Base-by-base conservation (phyloP, 2,888 invertebrate genomes). In the Lithophane socia region DNA sequence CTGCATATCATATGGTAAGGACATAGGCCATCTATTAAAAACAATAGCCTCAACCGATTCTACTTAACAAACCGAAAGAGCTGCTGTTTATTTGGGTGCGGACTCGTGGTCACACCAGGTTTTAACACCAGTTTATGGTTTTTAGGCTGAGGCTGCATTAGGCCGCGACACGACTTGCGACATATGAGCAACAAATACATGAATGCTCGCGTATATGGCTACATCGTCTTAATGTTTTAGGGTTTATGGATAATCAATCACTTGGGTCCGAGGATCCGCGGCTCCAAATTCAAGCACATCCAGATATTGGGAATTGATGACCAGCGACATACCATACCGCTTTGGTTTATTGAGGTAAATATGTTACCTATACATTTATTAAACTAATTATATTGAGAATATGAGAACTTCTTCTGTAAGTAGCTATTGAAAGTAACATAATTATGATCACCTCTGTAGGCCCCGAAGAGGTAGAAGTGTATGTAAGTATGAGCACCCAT, bases 231-330 rank as follows among this genome's bases (percentile, higher is more conserved):
- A 29, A 13, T 63, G 13, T 63, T 63, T 63, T 21, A 63, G 63
- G 63, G 63, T 21, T 63, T 42, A 8, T 63, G 63, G 63, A 63
- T 63, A 12, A 63, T 63, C 37, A 8, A 21, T 18, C 21, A 63
- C 63, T 63, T 42, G 37, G 63, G 63, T 42, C 63, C 63, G 21
- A 21, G 63, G 21, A 63, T 63, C 12, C 63, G 63, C 18, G 18
- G 29, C 12, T 63, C 37, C 37, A 63, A 13, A 37, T 63, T 37
- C 37, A 63, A 63, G 63, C 63, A 63, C 21, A 18, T 63, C 37
- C 21, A 97, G 76, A 97, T 99, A 21, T 96, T 99, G 85, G 97
- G 98, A 5, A 93, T 98, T 60, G 99, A 99, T 89, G 99, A 98
- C 92, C 97, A 98, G 90, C 94, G 98, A 79, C 93, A 97, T 54